These are phyloP conservation scores for Lepidochrysops patricia DNA, from an alignment of 2,888 invertebrate genomes.

Conservation along the genomic window DNA sequence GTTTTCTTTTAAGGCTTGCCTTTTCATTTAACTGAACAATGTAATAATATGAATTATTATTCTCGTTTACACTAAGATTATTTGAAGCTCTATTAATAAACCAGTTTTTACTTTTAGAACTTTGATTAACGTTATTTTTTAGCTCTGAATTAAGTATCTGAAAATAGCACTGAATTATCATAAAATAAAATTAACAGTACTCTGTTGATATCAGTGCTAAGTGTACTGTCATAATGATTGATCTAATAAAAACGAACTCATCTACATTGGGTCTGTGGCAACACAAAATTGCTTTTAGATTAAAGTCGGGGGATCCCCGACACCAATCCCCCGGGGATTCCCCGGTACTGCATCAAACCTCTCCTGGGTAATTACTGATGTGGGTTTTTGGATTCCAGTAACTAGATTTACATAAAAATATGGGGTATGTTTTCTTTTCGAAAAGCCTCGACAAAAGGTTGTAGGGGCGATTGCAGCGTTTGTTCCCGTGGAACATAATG, in stretches of 20 bases:
- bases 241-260: conserved; percentile 39
- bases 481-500: too few relatives aligned
- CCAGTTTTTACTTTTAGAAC: too few relatives aligned
- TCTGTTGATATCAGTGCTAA: not conserved
- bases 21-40: too few relatives aligned
- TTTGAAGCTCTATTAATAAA: too few relatives aligned
- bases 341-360: conserved; percentile 20
- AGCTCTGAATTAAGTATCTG: not conserved
- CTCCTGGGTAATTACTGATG: conserved; percentile 16
- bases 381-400: not conserved
- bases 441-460: not conserved
- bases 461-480: too few relatives aligned
- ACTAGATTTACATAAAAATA: conserved; percentile 6
- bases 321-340: conserved; percentile 22
- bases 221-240: conserved; percentile 33
- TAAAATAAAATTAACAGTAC: not conserved
- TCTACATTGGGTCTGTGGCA: conserved; percentile 38
- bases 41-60: too few relatives aligned
- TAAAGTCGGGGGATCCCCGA: conserved; percentile 30
- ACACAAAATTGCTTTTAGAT: conserved; percentile 67
- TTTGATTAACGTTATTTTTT: not conserved
- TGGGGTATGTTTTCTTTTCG: not conserved
- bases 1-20: too few relatives aligned
- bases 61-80: too few relatives aligned
- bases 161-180: not conserved